Base-by-base conservation (phyloP, 1,140 invertebrate genomes). In the Callitettix versicolor region DNA sequence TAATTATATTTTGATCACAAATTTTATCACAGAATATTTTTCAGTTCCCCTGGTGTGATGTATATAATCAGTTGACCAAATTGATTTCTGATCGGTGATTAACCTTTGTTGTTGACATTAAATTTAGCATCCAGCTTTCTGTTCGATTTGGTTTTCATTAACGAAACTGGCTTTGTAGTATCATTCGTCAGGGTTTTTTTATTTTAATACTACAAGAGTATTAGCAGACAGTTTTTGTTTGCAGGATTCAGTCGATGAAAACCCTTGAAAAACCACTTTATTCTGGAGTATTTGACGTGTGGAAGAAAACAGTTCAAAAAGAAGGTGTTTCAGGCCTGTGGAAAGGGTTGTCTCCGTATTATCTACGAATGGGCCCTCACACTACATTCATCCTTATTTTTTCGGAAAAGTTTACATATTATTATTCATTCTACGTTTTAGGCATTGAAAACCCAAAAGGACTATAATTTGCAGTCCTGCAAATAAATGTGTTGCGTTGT, bases 331-430 rank as follows among this genome's bases (percentile, higher is more conserved):
- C 77, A 55, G 74, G 78, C 51, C 68, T 89, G 12, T 89, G 86
- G 87, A 88, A 87, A 69, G 86, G 87, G 38, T 88, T 90, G 65
- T 82, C 79, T 24, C 86, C 86, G 3, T 83, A 83, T 56, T 86
- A 83, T 64, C 76, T 78, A 40, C 70, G 81, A 55, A 71, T 85
- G 22, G 83, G 84, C 5, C 86, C 87, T 1, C 85, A 88, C 63
- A 88, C 86, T 3, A 82, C 89, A 0, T 63, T 89, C 17, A 86
- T 84, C 0, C 85, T 89, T 64, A 79, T 89, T 57, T 80, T 88
- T 65, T 68, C 86, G n/a, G 86, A 89, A 67, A 81, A 86, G 67
- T 76, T 88, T 71, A 85, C 82, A 11, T 44, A 53, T 15, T 34
- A 60, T 9, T 71, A 66, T 21, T 66, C 62, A 42, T 53, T 34